Percentiles rank a stretch among this genome's conserved stretches.
Conservation (phyloP, 2,113 vertebrate genomes). For the Hydrolagus affinis region DNA sequence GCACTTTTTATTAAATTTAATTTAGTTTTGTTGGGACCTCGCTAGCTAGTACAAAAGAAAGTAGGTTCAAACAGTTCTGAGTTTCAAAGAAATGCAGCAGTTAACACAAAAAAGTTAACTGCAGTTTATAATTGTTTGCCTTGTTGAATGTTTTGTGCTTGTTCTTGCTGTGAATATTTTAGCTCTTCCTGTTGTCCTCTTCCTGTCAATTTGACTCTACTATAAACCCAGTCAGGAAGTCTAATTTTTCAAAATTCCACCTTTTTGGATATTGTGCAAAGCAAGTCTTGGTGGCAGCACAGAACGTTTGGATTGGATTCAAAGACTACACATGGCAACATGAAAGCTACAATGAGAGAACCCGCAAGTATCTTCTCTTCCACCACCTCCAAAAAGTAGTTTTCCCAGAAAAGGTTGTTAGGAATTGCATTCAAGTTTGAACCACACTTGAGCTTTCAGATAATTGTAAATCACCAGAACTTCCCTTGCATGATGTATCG, state of each 20-base stretch:
- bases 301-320: not conserved
- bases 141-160: no score
- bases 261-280: not conserved
- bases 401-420: not conserved
- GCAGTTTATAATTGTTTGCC: no score
- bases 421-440: not conserved
- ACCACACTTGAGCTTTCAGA: not conserved
- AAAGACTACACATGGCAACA: not conserved
- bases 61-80: not conserved
- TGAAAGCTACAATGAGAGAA: not conserved
- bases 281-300: no score
- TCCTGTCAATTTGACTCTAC: no score
- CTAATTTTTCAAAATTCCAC: not conserved
- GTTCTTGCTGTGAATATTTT: no score
- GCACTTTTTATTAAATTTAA: slow-evolving; percentile 7
- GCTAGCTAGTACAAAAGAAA: not conserved
- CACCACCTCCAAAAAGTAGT: no score
- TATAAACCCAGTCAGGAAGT: not conserved
- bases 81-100: not conserved
- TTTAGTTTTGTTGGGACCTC: slow-evolving; percentile 5
- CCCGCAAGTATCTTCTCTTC: not conserved
- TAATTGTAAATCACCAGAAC: not conserved
- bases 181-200: no score
- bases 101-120: not conserved
- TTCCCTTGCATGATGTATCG: not conserved